Conservation (phyloP, 2,113 vertebrate genomes). For the Meleagris gallopavo region DNA sequence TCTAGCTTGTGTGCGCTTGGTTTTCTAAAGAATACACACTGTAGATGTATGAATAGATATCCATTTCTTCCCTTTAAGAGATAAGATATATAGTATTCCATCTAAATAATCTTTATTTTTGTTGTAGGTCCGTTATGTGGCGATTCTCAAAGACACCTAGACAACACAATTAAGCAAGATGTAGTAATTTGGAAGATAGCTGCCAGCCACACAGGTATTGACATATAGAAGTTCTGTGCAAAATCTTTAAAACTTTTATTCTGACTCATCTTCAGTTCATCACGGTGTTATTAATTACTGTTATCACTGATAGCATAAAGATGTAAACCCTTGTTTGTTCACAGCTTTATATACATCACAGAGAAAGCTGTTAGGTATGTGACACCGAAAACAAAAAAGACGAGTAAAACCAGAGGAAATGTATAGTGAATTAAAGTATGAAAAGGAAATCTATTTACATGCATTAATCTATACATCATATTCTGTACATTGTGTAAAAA, state of each 20-base stretch:
- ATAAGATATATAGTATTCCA: background rate
- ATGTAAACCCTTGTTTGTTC: conserved; percentile 57
- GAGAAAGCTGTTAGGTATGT: conserved; percentile 7
- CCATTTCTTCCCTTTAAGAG: background rate
- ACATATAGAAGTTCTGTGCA: background rate
- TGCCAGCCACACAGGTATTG: background rate
- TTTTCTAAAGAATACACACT: background rate
- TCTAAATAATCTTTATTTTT: background rate
- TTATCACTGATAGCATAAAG: conserved; percentile 28
- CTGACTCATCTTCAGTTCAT: conserved; percentile 26
- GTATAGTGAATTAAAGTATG: conserved; percentile 29
- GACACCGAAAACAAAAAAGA: background rate
- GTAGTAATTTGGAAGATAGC: background rate
- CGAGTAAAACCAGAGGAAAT: conserved; percentile 4
- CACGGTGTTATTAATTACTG: background rate
- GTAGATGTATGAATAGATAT: background rate
- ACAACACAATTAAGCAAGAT: background rate
- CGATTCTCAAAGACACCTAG: background rate
- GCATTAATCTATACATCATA: conserved; percentile 52
- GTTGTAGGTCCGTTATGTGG: background rate
- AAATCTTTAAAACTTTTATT: conserved; percentile 55
- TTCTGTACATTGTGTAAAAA: conserved; percentile 70
- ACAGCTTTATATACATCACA: conserved; percentile 49
- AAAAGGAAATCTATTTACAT: conserved; percentile 60
- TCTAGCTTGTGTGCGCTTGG: background rate